Base-by-base conservation (phyloP, 1,140 invertebrate species). In the Zaprionus ghesquierei region DNA sequence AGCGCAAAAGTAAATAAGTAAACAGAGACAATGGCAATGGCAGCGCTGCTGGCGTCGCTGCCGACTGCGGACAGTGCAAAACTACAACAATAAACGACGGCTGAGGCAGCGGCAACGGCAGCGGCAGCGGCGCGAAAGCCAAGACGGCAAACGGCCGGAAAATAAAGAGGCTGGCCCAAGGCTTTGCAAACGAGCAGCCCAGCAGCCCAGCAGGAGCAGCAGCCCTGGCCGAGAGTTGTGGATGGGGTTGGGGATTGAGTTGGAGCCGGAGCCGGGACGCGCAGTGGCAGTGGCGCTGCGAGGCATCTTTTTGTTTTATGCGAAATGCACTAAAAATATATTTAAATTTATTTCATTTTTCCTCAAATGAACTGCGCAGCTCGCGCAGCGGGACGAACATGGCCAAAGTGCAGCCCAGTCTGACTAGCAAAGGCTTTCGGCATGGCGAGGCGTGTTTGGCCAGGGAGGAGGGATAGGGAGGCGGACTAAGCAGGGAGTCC, bases 271-370 rank as follows among this genome's bases (percentile, higher is more conserved):
- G 35, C 13, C 13, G 35, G 2, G 35, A 38, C n/a, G 35, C n/a
- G n/a, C n/a, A 25, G 3, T 20, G 29, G 29, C 59, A 50, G 46
- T 49, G 23, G 50, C 23, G 20, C 79, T 79, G 82, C 78, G 59
- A 85, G 81, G 81, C 82, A 87, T 87, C 79, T 84, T 80, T 89
- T 89, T 89, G 84, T 89, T 89, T 87, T 89, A 89, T 89, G 84
- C 73, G 77, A 89, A 89, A 89, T 89, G 84, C 85, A 89, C 84
- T 89, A 89, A 89, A 89, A 87, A 89, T 84, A 89, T 89, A 89
- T 89, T 89, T 89, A 89, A 89, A 89, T 89, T 89, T 89, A 89
- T 89, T 89, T 89, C 79, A 84, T 89, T 86, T 76, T 82, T 66
- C 60, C 79, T 75, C 84, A 89, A 89, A 89, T 89, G 84, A 89